Evolutionary conservation across 2,113 vertebrate species (phyloP).

Genomic region (Saguinus midas): DNA sequence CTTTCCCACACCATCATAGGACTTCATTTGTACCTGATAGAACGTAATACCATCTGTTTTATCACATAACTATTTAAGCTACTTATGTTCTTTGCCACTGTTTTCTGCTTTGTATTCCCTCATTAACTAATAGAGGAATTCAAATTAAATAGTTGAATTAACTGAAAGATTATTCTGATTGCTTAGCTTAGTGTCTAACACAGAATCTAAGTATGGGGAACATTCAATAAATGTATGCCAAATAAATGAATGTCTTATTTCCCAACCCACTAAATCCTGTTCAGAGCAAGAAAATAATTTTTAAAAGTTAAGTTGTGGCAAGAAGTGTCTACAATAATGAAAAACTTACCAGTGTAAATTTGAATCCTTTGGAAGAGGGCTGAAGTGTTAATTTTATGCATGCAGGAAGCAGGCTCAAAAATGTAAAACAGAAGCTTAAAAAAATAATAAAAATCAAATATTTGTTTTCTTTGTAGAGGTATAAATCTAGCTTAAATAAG

Average conservation of each 20-base stretch:
- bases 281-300: constrained; percentile 26
- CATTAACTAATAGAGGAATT: constrained; percentile 17
- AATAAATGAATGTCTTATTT: constrained; percentile 23
- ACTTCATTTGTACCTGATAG: not conserved
- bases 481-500: not conserved
- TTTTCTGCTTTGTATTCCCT: not conserved
- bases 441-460: constrained; percentile 59
- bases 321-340: not conserved
- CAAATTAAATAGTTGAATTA: constrained; percentile 21
- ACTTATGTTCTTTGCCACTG: not conserved
- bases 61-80: not conserved
- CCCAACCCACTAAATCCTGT: not conserved
- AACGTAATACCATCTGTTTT: not conserved
- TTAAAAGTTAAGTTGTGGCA: constrained; percentile 24
- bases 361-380: constrained; percentile 93
- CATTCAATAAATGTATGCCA: not conserved
- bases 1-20: not conserved
- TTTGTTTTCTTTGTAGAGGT: constrained; percentile 22
- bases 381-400: constrained; percentile 89
- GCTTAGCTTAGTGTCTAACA: not conserved
- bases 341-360: constrained; percentile 92
- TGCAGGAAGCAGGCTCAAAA: constrained; percentile 90
- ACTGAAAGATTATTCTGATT: constrained; percentile 1
- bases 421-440: constrained; percentile 90
- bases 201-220: not conserved